A percentile compares a stretch with the other conserved stretches of the same genome.
These are phyloP conservation scores for Lophotis ruficrista DNA, from an alignment of 2,113 vertebrate species.

Conservation along the genomic window DNA sequence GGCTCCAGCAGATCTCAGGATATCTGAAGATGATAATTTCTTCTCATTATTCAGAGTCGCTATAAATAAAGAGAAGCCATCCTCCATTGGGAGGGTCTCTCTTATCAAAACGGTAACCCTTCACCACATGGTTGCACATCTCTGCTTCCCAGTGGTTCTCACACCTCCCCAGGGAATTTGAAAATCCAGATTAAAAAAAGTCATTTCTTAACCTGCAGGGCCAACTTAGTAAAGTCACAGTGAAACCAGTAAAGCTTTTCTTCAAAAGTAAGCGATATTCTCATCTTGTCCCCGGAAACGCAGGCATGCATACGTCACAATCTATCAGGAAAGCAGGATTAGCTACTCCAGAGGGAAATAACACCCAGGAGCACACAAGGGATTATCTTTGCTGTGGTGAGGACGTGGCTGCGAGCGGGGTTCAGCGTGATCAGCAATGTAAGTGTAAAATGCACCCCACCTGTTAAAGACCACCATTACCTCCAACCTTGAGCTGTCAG, in stretches of 20 bases:
- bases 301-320: accelerated
- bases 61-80: background rate
- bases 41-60: background rate
- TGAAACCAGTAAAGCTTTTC: background rate
- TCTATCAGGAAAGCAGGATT: background rate
- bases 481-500: background rate
- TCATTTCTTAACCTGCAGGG: background rate
- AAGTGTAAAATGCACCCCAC: background rate
- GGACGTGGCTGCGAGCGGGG: background rate
- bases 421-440: background rate
- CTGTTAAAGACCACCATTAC: background rate
- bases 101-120: background rate
- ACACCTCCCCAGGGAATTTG: background rate
- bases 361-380: background rate
- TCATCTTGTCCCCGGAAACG: background rate
- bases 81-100: background rate
- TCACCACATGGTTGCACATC: accelerated
- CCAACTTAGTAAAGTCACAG: background rate
- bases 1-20: background rate
- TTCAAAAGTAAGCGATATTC: background rate
- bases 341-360: background rate
- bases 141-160: background rate
- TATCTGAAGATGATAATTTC: background rate
- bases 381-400: background rate
- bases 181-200: background rate